phyloP scores from a whole-genome alignment of 2,888 invertebrate genomes.

The Leucophora obtusa region DNA sequence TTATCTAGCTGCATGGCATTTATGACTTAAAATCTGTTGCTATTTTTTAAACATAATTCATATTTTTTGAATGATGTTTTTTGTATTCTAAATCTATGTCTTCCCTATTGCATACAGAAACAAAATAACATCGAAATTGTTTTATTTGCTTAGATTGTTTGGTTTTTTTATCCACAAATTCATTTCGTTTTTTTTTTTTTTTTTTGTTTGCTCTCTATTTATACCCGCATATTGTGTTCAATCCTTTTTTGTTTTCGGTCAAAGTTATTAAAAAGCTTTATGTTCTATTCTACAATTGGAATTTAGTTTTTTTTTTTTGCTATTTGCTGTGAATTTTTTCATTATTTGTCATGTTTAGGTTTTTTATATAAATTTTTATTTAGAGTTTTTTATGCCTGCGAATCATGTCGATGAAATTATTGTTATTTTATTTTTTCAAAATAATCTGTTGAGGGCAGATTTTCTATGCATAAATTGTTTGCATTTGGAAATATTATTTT shows the following conservation, averaged over 20 bases:
- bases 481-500: constrained; percentile 26
- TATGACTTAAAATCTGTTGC: constrained; percentile 41
- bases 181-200: constrained; percentile 11
- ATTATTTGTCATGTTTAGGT: constrained; percentile 40
- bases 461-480: constrained; percentile 48
- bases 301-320: constrained; percentile 5
- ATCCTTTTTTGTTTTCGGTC: constrained; percentile 19
- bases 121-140: constrained; percentile 11
- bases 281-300: constrained; percentile 3
- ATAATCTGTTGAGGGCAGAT: constrained; percentile 42
- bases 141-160: constrained; percentile 32
- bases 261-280: constrained; percentile 45
- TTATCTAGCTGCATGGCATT: constrained; percentile 23
- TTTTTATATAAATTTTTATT: constrained; percentile 2
- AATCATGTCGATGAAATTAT: constrained; percentile 53
- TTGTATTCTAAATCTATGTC: neutral
- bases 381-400: constrained; percentile 8
- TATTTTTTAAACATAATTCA: constrained; percentile 32
- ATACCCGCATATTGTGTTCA: constrained; percentile 28
- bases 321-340: constrained; percentile 20
- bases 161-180: constrained; percentile 11
- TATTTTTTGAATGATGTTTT: neutral
- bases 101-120: constrained; percentile 7
- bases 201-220: too few relatives aligned
- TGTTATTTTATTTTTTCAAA: constrained; percentile 16